Base-by-base conservation (phyloP, 2,113 vertebrate genomes). In the Microtus richardsoni region DNA sequence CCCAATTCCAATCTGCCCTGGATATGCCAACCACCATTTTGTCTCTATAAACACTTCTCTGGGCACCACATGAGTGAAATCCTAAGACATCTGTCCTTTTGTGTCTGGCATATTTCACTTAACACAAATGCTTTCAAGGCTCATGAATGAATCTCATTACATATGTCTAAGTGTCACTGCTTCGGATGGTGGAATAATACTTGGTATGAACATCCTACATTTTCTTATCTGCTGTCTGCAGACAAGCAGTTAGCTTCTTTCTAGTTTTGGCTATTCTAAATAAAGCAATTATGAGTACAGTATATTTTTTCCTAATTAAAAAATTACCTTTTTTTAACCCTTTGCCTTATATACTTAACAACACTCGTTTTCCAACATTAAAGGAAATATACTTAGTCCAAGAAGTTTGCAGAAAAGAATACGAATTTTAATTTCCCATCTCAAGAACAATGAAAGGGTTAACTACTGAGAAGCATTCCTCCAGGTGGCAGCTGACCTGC, bases 401-500 rank as follows among this genome's bases (percentile, higher is more conserved):
- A 39, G 52, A 73, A 82, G 62, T 74, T 62, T 28, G 62, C 47
- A 93, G 49, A 82, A 74, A 80, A 21, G 33, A 22, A 14, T 16
- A 0, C 66, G 21, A 88, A 88, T 71, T 80, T 68, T 88, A 62
- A 82, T 66, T 44, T 88, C 33, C 19, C 14, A 70, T 71, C 36
- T 2, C 2, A 54, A 93, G 49, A 75, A 91, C 83, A 96, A 36
- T n/a, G 62, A 47, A 94, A 86, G 93, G 70, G 90, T 96, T 97
- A 90, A 94, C 85, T 19, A 26, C 39, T 9, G 47, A 1, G 24
- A 52, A 62, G 33, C 75, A 49, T 60, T 88, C 77, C 71, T 80
- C 91, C 88, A 93, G 96, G 86, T 92, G 82, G 92, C 33, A 62
- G 83, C 93, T 95, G 93, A 96, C 60, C 33, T 0, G 47, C 73